A percentile compares a stretch with the other conserved stretches of the same genome.
phyloP scores from a whole-genome alignment of 2,888 invertebrate species.

The Cheilosia variabilis region DNA sequence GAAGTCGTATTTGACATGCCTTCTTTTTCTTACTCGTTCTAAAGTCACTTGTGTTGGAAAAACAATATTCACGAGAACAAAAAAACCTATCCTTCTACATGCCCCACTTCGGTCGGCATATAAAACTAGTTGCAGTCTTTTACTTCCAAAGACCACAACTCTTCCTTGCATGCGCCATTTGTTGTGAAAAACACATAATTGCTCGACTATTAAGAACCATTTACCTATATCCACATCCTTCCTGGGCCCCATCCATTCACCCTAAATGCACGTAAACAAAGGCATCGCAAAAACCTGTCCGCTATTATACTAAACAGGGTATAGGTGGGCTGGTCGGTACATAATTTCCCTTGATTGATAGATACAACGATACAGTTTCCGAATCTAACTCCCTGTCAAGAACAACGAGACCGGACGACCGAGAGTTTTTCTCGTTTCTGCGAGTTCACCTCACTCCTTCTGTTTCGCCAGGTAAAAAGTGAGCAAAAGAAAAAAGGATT shows the following conservation, averaged over 20 bases:
- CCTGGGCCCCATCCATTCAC: constrained; percentile 32
- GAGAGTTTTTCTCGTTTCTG: constrained; percentile 6
- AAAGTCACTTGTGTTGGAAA: neutral
- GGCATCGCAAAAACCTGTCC: constrained; percentile 49
- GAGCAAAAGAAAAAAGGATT: constrained; percentile 39
- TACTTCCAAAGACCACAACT: constrained; percentile 10
- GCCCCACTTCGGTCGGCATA: constrained; percentile 32
- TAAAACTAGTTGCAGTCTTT: neutral
- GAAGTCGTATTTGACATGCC: no score
- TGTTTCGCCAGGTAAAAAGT: constrained; percentile 4
- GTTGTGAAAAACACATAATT: constrained; percentile 49
- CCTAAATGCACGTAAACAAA: constrained; percentile 31
- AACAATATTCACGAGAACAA: neutral
- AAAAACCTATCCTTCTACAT: neutral
- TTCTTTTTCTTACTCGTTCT: neutral
- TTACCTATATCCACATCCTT: constrained; percentile 72
- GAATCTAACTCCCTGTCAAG: constrained; percentile 27
- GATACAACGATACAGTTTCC: constrained; percentile 44
- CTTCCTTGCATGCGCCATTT: neutral
- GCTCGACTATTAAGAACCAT: constrained; percentile 58
- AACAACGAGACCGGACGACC: neutral
- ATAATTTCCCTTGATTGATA: constrained; percentile 68
- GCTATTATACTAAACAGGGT: constrained; percentile 30
- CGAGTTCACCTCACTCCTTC: neutral
- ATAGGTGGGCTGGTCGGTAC: constrained; percentile 1